Percentiles rank a stretch among this genome's conserved stretches.
Evolutionary conservation across 1,140 invertebrate species (phyloP).

Genomic region (Drosophila bocqueti): DNA sequence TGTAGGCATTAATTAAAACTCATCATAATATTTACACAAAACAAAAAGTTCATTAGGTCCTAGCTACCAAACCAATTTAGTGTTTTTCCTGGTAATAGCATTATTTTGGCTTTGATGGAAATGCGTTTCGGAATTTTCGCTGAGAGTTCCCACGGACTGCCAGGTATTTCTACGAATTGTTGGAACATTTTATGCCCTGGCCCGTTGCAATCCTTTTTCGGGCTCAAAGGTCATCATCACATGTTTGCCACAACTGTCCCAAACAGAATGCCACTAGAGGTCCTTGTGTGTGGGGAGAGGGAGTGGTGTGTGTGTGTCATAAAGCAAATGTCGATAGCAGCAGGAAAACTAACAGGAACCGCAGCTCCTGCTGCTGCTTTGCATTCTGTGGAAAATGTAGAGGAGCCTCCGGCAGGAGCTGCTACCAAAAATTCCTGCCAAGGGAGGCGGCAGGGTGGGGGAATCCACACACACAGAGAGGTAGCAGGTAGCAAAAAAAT

Average conservation of each 20-base stretch:
- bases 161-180: slow-evolving; percentile 1
- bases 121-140: slow-evolving; percentile 1
- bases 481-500: slow-evolving; percentile 6
- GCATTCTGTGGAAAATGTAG: slow-evolving; percentile 6
- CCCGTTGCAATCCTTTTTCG: slow-evolving; percentile 2
- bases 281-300: not conserved
- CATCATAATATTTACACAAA: not conserved
- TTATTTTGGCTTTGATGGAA: slow-evolving; percentile 25
- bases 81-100: not conserved
- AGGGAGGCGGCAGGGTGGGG: not conserved
- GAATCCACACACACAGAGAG: not conserved
- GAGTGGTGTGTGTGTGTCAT: slow-evolving; percentile 21
- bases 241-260: slow-evolving; percentile 35
- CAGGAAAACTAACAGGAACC: slow-evolving; percentile 21
- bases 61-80: not conserved
- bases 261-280: slow-evolving; percentile 25
- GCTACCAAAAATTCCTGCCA: slow-evolving; percentile 24
- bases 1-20: too few relatives aligned
- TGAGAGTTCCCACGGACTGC: not conserved
- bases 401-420: not conserved
- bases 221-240: slow-evolving; percentile 34
- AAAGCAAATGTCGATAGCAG: slow-evolving; percentile 42
- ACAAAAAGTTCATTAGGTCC: not conserved
- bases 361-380: not conserved
- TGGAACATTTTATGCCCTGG: not conserved